Base-by-base conservation (phyloP, 1,140 invertebrate species). In the Dendrolimus punctatus region DNA sequence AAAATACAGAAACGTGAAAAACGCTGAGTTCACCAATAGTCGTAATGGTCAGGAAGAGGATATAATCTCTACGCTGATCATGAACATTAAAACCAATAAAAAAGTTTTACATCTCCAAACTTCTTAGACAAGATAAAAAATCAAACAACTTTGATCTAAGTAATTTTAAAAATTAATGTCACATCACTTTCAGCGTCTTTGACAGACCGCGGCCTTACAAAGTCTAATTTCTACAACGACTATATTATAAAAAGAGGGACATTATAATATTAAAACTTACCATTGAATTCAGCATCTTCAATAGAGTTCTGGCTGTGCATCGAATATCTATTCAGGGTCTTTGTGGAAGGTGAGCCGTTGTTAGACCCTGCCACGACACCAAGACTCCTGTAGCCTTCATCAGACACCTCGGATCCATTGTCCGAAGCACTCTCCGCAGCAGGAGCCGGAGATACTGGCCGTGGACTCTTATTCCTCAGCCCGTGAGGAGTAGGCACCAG, bases 391-490 rank as follows among this genome's bases (percentile, higher is more conserved):
- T 96, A 96, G 5, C 95, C 95, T 73, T 95, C 95, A 80, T 96
- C 95, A 44, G 94, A 95, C 10, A 95, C 93, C 74, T 95, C 94
- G 53, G 94, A 95, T 4, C 94, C 93, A 62, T 94, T 95, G 76
- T 95, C 95, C 55, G 93, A 94, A 55, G 93, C 91, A 47, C 91
- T 88, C 54, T 90, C 88, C 44, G 84, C 71, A 0, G 71, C 73
- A 6, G 82, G 82, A 2, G 79, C 77, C 1, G 55, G 89, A 64
- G 67, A 89, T 57, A 63, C 81, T 46, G 70, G 86, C 58, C 73
- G 69, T n/a, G 73, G 78, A 60, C 73, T 85, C 47, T 74, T 75
- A 64, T 85, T 81, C 55, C 78, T 76, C 8, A 76, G 73, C 2
- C 71, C 71, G 53, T 75, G 77, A 41, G 81, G 82, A 10, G 71